Conservation (phyloP, 2,797 vertebrate species). For the Lacerta viridis region DNA sequence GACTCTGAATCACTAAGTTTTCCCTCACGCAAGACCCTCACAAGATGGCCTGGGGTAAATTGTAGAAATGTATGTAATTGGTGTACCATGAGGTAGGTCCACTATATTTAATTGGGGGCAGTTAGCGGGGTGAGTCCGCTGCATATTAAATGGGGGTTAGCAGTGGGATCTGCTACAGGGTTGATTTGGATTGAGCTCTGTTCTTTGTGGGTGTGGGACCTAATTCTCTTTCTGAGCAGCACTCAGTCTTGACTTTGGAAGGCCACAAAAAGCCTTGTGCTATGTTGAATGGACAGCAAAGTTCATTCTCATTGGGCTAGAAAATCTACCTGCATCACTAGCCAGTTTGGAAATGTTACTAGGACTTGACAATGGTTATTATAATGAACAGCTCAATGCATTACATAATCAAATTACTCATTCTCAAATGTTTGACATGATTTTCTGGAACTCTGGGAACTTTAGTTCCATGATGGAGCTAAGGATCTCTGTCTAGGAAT, state of each 20-base stretch:
- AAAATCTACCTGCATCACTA: neutral
- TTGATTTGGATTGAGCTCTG: conserved; percentile 1
- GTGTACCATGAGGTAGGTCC: too few relatives aligned
- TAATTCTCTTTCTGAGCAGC: fast-evolving
- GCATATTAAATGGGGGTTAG: too few relatives aligned
- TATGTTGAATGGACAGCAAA: neutral
- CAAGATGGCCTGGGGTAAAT: too few relatives aligned
- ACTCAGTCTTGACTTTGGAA: neutral
- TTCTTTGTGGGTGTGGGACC: neutral
- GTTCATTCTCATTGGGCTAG: neutral
- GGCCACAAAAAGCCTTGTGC: neutral
- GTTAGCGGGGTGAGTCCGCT: too few relatives aligned
- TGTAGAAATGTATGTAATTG: too few relatives aligned
- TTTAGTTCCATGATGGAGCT: neutral
- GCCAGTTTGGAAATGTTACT: neutral
- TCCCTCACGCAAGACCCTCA: too few relatives aligned
- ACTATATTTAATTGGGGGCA: too few relatives aligned
- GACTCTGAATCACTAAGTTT: too few relatives aligned
- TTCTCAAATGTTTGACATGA: neutral
- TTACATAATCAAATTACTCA: neutral
- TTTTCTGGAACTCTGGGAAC: neutral
- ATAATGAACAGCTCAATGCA: neutral
- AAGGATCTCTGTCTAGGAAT: neutral
- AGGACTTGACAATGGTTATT: neutral
- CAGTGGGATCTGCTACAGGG: too few relatives aligned